Evolutionary conservation across 2,113 vertebrate genomes (phyloP).

Genomic region (Spea bombifrons): DNA sequence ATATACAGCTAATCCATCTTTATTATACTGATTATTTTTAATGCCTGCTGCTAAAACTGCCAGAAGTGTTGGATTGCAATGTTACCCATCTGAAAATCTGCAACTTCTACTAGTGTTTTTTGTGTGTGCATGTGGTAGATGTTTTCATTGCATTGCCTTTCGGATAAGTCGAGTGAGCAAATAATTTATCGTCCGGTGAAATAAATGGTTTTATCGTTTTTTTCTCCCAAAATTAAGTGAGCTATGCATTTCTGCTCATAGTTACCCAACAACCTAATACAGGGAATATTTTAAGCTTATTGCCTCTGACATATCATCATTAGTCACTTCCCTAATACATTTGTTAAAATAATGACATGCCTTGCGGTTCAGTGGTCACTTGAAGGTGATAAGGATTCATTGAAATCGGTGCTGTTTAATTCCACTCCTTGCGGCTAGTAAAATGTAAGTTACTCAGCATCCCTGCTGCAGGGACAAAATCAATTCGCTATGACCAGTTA

Average conservation of each 20-base stretch:
- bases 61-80: conserved; percentile 1
- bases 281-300: background rate
- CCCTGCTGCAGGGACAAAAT: too few relatives aligned
- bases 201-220: background rate
- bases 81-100: background rate
- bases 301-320: background rate
- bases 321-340: background rate
- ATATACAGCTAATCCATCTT: background rate
- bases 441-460: too few relatives aligned
- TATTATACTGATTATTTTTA: conserved; percentile 20
- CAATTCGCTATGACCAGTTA: too few relatives aligned
- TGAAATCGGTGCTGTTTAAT: background rate
- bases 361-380: background rate
- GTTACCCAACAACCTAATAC: background rate
- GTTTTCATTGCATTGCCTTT: background rate
- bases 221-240: background rate
- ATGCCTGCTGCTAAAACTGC: conserved; percentile 1
- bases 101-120: background rate
- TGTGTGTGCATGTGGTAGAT: background rate
- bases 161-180: background rate
- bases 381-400: background rate
- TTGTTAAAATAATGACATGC: background rate
- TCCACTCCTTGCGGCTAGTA: background rate
- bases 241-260: background rate
- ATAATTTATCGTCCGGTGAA: background rate